A percentile compares a stretch with the other conserved stretches of the same genome.
Evolutionary conservation across 2,888 invertebrate species (phyloP).

Genomic region (Halocaridina rubra): DNA sequence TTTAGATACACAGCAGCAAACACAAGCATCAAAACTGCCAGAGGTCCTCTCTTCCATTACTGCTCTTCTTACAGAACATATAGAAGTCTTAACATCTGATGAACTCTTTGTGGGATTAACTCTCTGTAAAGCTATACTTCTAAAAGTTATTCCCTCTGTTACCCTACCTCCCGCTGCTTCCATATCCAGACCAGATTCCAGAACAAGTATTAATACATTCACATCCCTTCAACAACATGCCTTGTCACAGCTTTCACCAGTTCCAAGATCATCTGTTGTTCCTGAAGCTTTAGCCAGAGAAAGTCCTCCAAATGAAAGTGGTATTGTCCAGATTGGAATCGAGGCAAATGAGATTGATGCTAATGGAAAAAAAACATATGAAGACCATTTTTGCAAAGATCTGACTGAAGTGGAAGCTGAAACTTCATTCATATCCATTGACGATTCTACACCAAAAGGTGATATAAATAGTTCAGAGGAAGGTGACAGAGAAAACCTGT

Average conservation of each 20-base stretch:
- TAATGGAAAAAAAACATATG: background rate
- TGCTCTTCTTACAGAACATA: constrained; percentile 48
- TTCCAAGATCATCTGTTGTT: constrained; percentile 7
- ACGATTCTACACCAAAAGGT: background rate
- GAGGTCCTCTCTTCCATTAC: constrained; percentile 58
- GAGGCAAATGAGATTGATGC: constrained; percentile 49
- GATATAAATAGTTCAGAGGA: background rate
- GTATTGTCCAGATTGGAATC: constrained; percentile 59
- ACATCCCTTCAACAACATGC: constrained; percentile 43
- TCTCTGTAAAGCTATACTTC: constrained; percentile 54
- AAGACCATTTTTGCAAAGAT: background rate
- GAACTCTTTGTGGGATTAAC: constrained; percentile 51
- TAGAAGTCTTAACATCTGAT: constrained; percentile 29
- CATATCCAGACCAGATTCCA: constrained; percentile 42
- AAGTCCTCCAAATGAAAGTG: constrained; percentile 41
- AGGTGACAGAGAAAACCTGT: background rate
- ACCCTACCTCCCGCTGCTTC: constrained; percentile 40
- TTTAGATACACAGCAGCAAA: constrained; percentile 64
- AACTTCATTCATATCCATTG: constrained; percentile 40
- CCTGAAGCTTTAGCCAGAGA: constrained; percentile 35
- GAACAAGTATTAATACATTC: constrained; percentile 47
- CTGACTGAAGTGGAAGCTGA: constrained; percentile 40
- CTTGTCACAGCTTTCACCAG: constrained; percentile 13
- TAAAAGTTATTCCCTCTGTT: constrained; percentile 58
- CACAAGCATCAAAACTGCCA: constrained; percentile 47